These are phyloP conservation scores for Temnothorax curvispinosus DNA, from an alignment of 1,140 invertebrate species.

Conservation along the genomic window DNA sequence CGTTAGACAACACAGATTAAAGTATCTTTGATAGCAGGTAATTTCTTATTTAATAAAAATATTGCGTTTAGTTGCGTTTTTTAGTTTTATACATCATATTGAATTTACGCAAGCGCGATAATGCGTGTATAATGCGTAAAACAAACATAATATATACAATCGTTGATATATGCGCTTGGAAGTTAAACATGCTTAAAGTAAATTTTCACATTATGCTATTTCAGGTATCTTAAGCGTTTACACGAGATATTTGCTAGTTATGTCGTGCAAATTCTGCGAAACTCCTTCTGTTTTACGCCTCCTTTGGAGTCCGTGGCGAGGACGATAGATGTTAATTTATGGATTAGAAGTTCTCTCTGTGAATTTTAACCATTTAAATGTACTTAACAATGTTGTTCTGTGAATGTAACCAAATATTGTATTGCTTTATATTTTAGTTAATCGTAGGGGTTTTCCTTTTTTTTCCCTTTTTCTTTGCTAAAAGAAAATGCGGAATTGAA, in stretches of 20 bases:
- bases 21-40: too few relatives aligned
- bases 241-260: slow-evolving; percentile 43
- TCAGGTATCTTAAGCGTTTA: slow-evolving; percentile 37
- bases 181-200: slow-evolving; percentile 36
- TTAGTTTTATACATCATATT: background rate
- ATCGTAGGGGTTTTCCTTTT: background rate
- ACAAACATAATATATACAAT: background rate
- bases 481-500: background rate
- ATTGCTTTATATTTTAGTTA: background rate
- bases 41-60: too few relatives aligned
- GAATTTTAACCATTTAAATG: background rate
- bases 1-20: too few relatives aligned
- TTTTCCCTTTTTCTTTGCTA: too few relatives aligned
- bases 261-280: slow-evolving; percentile 21
- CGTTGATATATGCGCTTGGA: slow-evolving; percentile 16
- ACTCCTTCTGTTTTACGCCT: background rate
- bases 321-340: slow-evolving; percentile 18
- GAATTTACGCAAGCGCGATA: background rate
- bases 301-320: background rate
- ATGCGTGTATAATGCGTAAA: background rate
- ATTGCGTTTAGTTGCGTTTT: too few relatives aligned
- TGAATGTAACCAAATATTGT: background rate
- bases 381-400: background rate
- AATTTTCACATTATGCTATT: slow-evolving; percentile 41
- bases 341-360: background rate